A percentile compares a stretch with the other conserved stretches of the same genome.
Evolutionary conservation across 2,888 invertebrate genomes (phyloP).

Genomic region (Scaeva pyrastri): DNA sequence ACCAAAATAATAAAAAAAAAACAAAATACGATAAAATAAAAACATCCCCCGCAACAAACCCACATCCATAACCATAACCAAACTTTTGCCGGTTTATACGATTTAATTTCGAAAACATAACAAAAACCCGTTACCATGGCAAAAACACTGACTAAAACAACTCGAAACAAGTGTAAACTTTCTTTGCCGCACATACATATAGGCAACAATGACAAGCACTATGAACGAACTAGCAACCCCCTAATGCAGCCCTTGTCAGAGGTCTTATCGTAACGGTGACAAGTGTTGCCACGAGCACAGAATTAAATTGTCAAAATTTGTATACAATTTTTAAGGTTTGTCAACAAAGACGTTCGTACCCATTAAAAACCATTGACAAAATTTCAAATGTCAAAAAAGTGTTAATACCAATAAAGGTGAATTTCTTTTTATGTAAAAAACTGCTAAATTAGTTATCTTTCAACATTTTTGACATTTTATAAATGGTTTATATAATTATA

Average conservation of each 20-base stretch:
- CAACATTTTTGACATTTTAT: too few relatives aligned
- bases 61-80: not conserved
- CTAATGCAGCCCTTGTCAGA: slow-evolving; percentile 23
- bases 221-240: slow-evolving; percentile 56
- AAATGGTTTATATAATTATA: too few relatives aligned
- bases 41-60: too few relatives aligned
- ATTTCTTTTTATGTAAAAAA: too few relatives aligned
- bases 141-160: slow-evolving; percentile 3
- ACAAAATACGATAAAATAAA: not conserved
- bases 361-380: too few relatives aligned
- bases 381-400: too few relatives aligned
- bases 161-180: slow-evolving; percentile 22
- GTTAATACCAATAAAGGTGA: too few relatives aligned
- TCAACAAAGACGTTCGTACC: too few relatives aligned
- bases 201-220: not conserved
- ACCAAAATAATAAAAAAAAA: not conserved
- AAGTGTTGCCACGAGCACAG: not conserved
- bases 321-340: not conserved
- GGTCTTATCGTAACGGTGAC: not conserved
- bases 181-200: slow-evolving; percentile 26
- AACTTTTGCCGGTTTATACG: slow-evolving; percentile 35
- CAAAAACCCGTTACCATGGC: slow-evolving; percentile 71
- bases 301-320: not conserved
- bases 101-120: slow-evolving; percentile 60
- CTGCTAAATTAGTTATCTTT: too few relatives aligned